Evolutionary conservation across 2,797 vertebrate species (phyloP).

Genomic region (Sylvia borin): DNA sequence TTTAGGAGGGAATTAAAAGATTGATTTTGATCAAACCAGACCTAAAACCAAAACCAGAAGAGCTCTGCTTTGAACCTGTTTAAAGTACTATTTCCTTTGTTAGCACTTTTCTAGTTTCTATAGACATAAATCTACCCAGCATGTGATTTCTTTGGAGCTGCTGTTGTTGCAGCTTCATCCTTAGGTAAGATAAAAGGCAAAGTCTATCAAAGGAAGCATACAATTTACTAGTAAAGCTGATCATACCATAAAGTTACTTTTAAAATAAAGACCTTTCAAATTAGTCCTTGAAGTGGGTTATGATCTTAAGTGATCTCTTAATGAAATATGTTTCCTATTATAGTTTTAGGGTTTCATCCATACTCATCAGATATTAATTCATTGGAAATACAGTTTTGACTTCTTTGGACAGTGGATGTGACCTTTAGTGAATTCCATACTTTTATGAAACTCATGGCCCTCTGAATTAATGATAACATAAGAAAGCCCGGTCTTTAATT

Average conservation of each 20-base stretch:
- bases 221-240: not conserved
- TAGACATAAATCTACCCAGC: not conserved
- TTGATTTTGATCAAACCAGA: not conserved
- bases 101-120: not conserved
- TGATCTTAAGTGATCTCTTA: not conserved
- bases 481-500: constrained; percentile 32
- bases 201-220: not conserved
- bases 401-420: not conserved
- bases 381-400: not conserved
- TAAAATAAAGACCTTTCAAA: not conserved
- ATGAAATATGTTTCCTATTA: not conserved
- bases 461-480: constrained; percentile 3
- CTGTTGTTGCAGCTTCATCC: not conserved
- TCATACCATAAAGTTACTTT: not conserved
- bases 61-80: not conserved
- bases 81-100: not conserved
- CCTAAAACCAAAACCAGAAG: not conserved
- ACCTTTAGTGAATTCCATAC: not conserved
- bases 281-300: not conserved
- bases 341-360: not conserved
- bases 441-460: not conserved
- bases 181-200: not conserved
- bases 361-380: not conserved
- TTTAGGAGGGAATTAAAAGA: not conserved
- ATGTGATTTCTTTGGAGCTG: not conserved